Percentiles rank a stretch among this genome's conserved stretches.
phyloP scores from a whole-genome alignment of 2,797 vertebrate genomes.

The Agapornis canus region DNA sequence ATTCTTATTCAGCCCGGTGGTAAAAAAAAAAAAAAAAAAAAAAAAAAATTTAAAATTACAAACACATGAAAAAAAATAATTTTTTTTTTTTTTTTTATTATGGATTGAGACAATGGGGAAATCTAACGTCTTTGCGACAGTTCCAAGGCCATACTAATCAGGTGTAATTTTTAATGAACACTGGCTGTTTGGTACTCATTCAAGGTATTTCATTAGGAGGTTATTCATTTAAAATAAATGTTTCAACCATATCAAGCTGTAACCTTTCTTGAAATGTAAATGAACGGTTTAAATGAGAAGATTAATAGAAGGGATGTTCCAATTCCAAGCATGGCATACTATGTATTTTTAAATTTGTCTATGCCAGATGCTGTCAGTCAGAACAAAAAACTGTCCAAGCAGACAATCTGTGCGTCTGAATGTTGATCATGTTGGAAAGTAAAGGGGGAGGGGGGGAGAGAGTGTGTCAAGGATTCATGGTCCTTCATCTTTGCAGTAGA shows the following conservation, averaged over 20 bases:
- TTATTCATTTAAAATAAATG: constrained; percentile 81
- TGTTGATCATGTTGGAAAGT: constrained; percentile 91
- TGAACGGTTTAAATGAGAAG: constrained; percentile 81
- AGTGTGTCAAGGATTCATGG: constrained; percentile 98
- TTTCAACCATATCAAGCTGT: constrained; percentile 79
- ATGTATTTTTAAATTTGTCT: constrained; percentile 89
- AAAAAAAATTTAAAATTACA: not conserved
- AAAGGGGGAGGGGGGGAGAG: constrained; percentile 79
- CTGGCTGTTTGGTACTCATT: constrained; percentile 77
- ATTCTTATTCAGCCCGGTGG: constrained; percentile 63
- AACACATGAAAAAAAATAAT: constrained; percentile 30
- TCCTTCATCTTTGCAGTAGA: constrained; percentile 99
- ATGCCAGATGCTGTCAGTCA: constrained; percentile 97
- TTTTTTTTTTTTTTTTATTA: not conserved
- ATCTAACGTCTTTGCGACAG: constrained; percentile 61
- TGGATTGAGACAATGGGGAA: constrained; percentile 74
- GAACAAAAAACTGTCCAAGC: constrained; percentile 91
- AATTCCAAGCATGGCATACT: constrained; percentile 82
- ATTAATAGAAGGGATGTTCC: constrained; percentile 84
- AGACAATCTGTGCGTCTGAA: constrained; percentile 98
- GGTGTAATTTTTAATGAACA: constrained; percentile 79
- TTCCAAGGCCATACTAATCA: constrained; percentile 78
- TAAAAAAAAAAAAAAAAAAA: not conserved
- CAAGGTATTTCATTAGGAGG: constrained; percentile 80
- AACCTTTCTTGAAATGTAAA: constrained; percentile 84